Base-by-base conservation (phyloP, 2,113 vertebrate genomes). In the Procavia capensis region DNA sequence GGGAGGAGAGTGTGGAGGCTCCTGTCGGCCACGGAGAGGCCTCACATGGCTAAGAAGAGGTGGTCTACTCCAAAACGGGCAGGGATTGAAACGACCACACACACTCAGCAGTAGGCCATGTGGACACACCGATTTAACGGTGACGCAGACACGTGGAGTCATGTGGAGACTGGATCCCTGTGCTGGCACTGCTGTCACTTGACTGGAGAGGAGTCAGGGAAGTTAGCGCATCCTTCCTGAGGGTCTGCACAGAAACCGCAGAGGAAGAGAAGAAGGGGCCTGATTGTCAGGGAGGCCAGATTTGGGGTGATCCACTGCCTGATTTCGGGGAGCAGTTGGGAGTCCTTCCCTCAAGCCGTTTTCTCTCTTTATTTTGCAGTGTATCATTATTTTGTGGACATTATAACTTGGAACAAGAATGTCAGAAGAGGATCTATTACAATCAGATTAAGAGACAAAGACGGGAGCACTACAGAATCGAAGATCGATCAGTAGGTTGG, bases 401-500 rank as follows among this genome's bases (percentile, higher is more conserved):
- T 99, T 90, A 85, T 98, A 89, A 98, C 98, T 1, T 99, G 99
- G 99, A 99, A 99, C 95, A 98, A 98, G 88, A 96, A 98, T 0
- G 66, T 94, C 59, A 99, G 96, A 47, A 99, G 98, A 98, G 99
- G 99, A 14, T 98, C 98, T 90, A 96, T 99, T 25, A 99, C 98
- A 25, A 87, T 99, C 82, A 98, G 98, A 92, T 94, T 99, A 14
- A 98, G 82, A 80, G 97, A 98, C n/a, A 88, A 97, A 61, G 93
- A 89, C 8, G 98, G 97, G 43, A 92, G 97, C 74, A 96, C 98
- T 86, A 97, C 98, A 2, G 99, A 99, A 97, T 98, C 99, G 24
- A 98, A 97, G 94, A 98, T 99, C 2, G 98, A 99, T 95, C 99
- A 98, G 99, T 99, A 98, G 99, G 99, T 99, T 22, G 66, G 84